A percentile compares a stretch with the other conserved stretches of the same genome.
Evolutionary conservation across 1,140 invertebrate species (phyloP).

Genomic region (Atta texana): DNA sequence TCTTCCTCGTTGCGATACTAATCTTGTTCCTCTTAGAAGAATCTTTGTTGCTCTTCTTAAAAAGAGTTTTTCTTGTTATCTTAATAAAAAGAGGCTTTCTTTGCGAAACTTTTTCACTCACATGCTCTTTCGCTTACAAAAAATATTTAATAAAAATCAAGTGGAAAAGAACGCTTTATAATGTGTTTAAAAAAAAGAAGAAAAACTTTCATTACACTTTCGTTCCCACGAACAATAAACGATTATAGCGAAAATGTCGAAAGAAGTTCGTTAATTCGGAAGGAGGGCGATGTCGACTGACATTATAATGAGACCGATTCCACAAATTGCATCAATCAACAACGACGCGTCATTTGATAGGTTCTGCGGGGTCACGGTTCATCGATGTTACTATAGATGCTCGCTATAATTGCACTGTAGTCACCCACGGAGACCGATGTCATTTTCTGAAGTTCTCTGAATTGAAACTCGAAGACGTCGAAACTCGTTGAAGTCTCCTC

Average conservation of each 20-base stretch:
- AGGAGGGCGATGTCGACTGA: background rate
- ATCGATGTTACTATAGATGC: background rate
- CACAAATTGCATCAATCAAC: constrained; percentile 33
- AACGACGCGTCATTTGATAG: background rate
- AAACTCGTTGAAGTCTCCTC: constrained; percentile 49
- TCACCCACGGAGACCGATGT: background rate
- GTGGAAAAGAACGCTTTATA: background rate
- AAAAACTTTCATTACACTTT: background rate
- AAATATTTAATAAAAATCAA: background rate
- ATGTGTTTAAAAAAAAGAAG: background rate
- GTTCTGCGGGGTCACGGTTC: constrained; percentile 7
- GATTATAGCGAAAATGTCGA: constrained; percentile 8
- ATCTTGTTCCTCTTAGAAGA: background rate
- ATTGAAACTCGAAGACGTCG: constrained; percentile 7
- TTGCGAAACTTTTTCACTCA: background rate
- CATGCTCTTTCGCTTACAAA: background rate
- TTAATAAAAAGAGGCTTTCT: background rate
- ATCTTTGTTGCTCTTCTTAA: background rate
- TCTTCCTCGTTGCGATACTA: constrained; percentile 17
- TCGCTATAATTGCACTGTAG: constrained; percentile 19
- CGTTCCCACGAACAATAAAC: constrained; percentile 11
- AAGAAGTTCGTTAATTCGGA: constrained; percentile 30
- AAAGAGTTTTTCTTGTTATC: background rate
- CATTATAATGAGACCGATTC: constrained; percentile 2
- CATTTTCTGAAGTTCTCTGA: background rate